phyloP scores from a whole-genome alignment of 1,140 invertebrate species.

The Dermatophagoides farinae region DNA sequence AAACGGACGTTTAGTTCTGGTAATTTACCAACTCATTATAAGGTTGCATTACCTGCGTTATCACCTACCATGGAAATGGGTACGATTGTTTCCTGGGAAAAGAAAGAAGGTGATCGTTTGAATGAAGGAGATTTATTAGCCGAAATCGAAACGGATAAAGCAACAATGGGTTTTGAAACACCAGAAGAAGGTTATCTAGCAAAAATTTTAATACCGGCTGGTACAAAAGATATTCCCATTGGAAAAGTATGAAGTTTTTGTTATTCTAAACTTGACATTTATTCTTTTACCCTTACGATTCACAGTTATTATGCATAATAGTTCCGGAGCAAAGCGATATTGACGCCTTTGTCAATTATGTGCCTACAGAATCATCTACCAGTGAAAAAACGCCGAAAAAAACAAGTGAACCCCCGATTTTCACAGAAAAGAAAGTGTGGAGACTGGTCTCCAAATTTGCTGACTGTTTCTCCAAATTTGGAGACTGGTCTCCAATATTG shows the following conservation, averaged over 20 bases:
- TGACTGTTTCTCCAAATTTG: too few species aligned
- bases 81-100: conserved; percentile 90
- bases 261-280: conserved; percentile 1
- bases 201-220: conserved; percentile 63
- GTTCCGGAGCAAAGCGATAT: conserved; percentile 42
- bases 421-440: too few species aligned
- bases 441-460: too few species aligned
- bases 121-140: conserved; percentile 76
- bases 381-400: conserved; percentile 22
- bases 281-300: conserved; percentile 17
- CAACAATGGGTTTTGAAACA: conserved; percentile 99
- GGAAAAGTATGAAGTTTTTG: conserved; percentile 33
- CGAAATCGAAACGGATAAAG: conserved; percentile 99
- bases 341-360: conserved; percentile 42
- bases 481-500: too few species aligned
- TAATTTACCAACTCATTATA: conserved; percentile 49
- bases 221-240: conserved; percentile 46
- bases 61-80: conserved; percentile 98
- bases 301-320: conserved; percentile 47
- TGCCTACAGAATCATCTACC: conserved; percentile 25
- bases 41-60: conserved; percentile 73
- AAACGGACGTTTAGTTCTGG: too few species aligned
- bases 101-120: conserved; percentile 66
- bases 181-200: conserved; percentile 94
- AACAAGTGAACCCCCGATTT: conserved; percentile 25